Base-by-base conservation (phyloP, 1,140 invertebrate genomes). In the Stegodyphus mimosarum region DNA sequence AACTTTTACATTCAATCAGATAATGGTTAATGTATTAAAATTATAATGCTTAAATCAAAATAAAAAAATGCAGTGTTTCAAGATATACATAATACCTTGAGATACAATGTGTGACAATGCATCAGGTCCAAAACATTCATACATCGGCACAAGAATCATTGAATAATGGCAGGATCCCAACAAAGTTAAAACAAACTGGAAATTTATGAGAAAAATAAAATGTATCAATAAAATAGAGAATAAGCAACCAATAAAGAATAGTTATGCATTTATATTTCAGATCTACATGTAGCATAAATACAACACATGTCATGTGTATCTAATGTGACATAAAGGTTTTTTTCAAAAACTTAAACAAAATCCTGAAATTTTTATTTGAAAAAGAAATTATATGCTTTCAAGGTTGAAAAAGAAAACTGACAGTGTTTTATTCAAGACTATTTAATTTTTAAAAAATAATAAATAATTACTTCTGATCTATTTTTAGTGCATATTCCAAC, bases 401-500 rank as follows among this genome's bases (percentile, higher is more conserved):
- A 69, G 66, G 13, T 17, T 15, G 17, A 69, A 69, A 69, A n/a
- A 17, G 17, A n/a, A 6, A 13, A 10, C 5, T 63, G 60, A 63
- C n/a, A 63, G 9, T 11, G 55, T 63, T 63, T 63, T 10, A 63
- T 63, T 63, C 5, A 67, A 67, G 9, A 18, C 33, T 5, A 17
- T 17, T 67, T 5, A 67, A 18, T 18, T 17, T n/a, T 9, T 6
- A 18, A 17, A 11, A 18, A 33, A 33, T 33, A 33, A 33, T 33
- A 33, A 33, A 33, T 33, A 33, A 49, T 83, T 74, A 83, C 80
- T 74, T 83, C 80, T 6, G 80, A 71, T 67, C 80, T 83, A 11
- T 70, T 83, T 53, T 67, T 83, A 9, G 80, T 83, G 63, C 80
- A 83, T 49, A 83, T 74, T 50, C 80, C 80, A 7, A 83, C 51